phyloP scores from a whole-genome alignment of 2,797 vertebrate species.

The Chloroceryle inda region DNA sequence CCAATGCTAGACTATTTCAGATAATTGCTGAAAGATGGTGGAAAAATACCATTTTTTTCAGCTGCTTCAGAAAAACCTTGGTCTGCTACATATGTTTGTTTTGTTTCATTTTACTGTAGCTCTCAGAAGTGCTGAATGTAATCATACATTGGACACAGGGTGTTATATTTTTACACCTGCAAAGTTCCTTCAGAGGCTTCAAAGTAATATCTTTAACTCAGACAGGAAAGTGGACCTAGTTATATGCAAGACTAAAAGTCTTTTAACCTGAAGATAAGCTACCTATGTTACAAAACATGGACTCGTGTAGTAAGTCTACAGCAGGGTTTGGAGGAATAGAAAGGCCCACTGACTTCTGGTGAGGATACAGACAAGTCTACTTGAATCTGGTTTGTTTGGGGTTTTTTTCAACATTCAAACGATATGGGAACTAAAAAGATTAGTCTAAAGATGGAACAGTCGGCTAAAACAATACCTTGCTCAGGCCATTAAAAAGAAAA shows the following conservation, averaged over 20 bases:
- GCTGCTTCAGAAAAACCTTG: background rate
- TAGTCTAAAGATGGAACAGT: background rate
- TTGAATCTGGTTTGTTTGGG: background rate
- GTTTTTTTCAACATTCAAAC: background rate
- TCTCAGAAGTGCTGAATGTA: background rate
- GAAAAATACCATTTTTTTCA: rapidly evolving
- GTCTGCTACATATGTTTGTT: background rate
- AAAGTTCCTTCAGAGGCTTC: background rate
- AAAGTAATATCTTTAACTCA: background rate
- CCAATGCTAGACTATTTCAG: background rate
- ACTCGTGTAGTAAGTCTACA: background rate
- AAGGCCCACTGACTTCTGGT: background rate
- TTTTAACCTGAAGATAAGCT: background rate
- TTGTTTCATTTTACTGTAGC: background rate
- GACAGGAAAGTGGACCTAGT: background rate
- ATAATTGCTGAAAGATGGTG: background rate
- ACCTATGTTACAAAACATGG: background rate
- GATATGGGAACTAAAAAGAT: background rate
- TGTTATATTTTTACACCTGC: background rate
- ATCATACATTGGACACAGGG: background rate
- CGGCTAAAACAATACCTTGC: slow-evolving; percentile 38
- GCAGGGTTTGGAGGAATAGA: background rate
- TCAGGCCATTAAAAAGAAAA: slow-evolving; percentile 25
- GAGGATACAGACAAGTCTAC: background rate
- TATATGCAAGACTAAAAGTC: background rate